Evolutionary conservation across 2,113 vertebrate species (phyloP), one percentile per base, ranked within the genome.

Genomic region (Microcebus ravelobensis): DNA sequence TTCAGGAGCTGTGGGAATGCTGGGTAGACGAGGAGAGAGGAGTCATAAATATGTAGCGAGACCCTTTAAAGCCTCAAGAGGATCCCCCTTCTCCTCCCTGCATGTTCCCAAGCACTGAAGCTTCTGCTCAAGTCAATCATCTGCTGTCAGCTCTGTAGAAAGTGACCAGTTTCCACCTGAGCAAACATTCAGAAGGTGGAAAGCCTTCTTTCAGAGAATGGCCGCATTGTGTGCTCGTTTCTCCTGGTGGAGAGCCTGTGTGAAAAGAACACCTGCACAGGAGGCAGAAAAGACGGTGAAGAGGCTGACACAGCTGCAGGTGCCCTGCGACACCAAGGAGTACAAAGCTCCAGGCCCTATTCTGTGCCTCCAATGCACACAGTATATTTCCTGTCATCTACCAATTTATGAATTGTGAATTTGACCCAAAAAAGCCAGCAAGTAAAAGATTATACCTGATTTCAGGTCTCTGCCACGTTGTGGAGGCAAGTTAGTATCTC

Each of bases 321-420:
- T 57, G 92, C 39, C 87, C 68, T 82, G 29, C 59, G 88, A 85
- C n/a, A 45, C 61, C 91, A 92, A 81, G 97, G 97, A 91, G 68
- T 96, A 96, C 91, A 96, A 95, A 95, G 95, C 82, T 36, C 88
- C 55, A 65, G 93, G 85, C 80, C 96, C 97, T 88, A 85, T 95
- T 96, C 97, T 29, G 10, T 21, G 25, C 31, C 29, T 95, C 96
- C 91, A 65, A 55, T 31, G 11, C 27, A 50, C 48, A 52, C 39
- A 20, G 71, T 74, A 65, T 74, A 96, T 97, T 95, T 96, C 77
- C 52, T 97, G 42, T 96, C 87, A 92, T 81, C 67, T 73, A 11
- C 11, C 89, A 92, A 86, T 90, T 77, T 98, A 94, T 85, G 95
- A 94, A 96, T 96, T 87, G 85, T 91, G 97, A 97, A 70, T 96